These are phyloP conservation scores for Gortyna flavago DNA, from an alignment of 2,888 invertebrate species.

Conservation along the genomic window DNA sequence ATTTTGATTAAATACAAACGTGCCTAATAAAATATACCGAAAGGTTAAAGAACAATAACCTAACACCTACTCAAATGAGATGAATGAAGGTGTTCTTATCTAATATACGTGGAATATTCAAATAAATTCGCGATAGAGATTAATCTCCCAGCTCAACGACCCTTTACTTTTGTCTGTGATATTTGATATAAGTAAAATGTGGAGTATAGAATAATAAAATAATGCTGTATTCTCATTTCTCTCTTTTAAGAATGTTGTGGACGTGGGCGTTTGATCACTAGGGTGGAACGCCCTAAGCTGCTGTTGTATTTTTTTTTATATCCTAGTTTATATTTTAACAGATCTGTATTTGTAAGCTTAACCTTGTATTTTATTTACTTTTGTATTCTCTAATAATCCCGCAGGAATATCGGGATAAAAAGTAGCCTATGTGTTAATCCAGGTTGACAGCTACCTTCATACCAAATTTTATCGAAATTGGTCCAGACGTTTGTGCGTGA, in stretches of 20 bases:
- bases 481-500: no score
- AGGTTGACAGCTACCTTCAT: no score
- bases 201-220: constrained; percentile 10
- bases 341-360: neutral
- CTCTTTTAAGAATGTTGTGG: neutral
- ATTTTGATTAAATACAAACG: constrained; percentile 3
- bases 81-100: neutral
- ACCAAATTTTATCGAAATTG: no score
- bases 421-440: no score
- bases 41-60: neutral
- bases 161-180: constrained; percentile 29
- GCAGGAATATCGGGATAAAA: no score
- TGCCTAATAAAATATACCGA: constrained; percentile 12
- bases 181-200: constrained; percentile 25
- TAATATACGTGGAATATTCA: constrained; percentile 8
- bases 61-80: neutral
- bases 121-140: constrained; percentile 23
- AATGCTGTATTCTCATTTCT: constrained; percentile 2
- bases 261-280: constrained; percentile 2
- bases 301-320: constrained; percentile 1
- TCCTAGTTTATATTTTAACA: neutral
- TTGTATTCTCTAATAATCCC: no score
- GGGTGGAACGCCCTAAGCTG: neutral
- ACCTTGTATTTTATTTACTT: no score
- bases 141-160: constrained; percentile 17